Evolutionary conservation across 2,797 vertebrate genomes (phyloP).

Genomic region (Ispidina lecontei): DNA sequence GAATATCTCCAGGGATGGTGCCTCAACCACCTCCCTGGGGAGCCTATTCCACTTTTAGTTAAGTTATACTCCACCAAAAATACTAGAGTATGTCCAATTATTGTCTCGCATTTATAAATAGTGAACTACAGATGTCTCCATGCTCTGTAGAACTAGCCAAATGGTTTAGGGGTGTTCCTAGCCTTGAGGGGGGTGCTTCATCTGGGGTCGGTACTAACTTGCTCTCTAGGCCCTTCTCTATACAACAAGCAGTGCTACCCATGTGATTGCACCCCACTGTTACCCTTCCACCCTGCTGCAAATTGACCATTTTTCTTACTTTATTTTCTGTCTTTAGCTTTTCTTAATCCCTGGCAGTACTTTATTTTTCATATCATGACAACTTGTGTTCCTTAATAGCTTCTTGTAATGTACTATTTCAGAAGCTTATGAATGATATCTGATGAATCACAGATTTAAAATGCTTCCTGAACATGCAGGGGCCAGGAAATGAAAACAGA

Average conservation of each 20-base stretch:
- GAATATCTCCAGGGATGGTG: too few relatives aligned
- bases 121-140: background rate
- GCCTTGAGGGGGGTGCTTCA: background rate
- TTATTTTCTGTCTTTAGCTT: background rate
- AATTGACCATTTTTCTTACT: background rate
- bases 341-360: background rate
- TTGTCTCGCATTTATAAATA: background rate
- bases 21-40: too few relatives aligned
- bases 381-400: background rate
- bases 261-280: accelerated
- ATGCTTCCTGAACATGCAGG: background rate
- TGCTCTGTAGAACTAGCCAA: background rate
- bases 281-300: background rate
- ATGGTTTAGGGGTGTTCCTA: background rate
- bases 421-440: background rate
- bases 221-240: background rate
- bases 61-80: background rate
- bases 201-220: background rate
- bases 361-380: background rate
- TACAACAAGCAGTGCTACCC: accelerated
- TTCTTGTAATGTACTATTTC: background rate
- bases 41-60: background rate
- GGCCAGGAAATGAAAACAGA: background rate
- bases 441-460: background rate
- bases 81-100: background rate